Percentiles rank a stretch among this genome's conserved stretches.
Conservation (phyloP, 2,797 vertebrate species). For the Okamejei kenojei region DNA sequence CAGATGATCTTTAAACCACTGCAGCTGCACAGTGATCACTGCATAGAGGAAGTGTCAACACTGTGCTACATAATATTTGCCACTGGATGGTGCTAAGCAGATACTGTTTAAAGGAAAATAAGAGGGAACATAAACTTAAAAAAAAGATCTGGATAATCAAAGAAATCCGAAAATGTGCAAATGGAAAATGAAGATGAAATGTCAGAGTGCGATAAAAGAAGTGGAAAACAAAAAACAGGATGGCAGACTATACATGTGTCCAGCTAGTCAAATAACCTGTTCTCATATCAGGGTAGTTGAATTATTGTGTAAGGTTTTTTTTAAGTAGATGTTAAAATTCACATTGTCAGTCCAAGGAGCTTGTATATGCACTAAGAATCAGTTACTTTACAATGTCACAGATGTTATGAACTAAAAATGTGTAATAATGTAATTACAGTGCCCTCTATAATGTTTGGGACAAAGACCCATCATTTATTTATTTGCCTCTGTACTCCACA, state of each 20-base stretch:
- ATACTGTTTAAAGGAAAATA: neutral
- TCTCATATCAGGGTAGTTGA: neutral
- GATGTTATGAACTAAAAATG: neutral
- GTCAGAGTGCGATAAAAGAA: neutral
- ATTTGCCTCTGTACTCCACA: too few relatives aligned
- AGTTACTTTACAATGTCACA: neutral
- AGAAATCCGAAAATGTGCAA: neutral
- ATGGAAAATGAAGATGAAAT: neutral
- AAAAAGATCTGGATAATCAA: neutral
- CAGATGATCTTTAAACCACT: neutral
- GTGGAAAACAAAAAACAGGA: neutral
- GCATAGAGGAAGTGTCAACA: neutral
- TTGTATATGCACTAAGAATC: neutral
- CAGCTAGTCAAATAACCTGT: neutral
- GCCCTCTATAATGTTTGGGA: too few relatives aligned
- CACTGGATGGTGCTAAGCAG: neutral
- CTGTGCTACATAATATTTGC: neutral
- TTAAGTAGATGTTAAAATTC: neutral
- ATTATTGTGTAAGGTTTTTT: neutral
- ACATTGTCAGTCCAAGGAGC: neutral
- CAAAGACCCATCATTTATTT: too few relatives aligned
- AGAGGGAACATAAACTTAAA: neutral
- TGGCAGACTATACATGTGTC: neutral
- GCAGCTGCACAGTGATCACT: neutral
- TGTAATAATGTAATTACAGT: neutral